These are phyloP conservation scores for Hyperopisus bebe DNA, from an alignment of 2,113 vertebrate species.

Conservation along the genomic window DNA sequence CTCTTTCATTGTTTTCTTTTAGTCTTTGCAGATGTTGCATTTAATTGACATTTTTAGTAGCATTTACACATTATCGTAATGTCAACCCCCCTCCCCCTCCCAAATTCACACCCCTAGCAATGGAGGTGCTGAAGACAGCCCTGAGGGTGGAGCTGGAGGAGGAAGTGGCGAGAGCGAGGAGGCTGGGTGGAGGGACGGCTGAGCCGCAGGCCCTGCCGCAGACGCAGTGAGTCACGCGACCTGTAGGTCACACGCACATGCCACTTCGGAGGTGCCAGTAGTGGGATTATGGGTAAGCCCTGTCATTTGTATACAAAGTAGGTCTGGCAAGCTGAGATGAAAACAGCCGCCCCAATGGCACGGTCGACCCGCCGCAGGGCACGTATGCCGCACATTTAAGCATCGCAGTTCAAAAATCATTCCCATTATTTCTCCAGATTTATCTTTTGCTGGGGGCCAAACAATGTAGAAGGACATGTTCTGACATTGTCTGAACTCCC, in stretches of 20 bases:
- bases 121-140: conserved; percentile 79
- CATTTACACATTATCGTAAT: background rate
- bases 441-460: background rate
- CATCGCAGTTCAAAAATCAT: background rate
- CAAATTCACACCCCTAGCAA: conserved; percentile 51
- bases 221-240: conserved; percentile 60
- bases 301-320: background rate
- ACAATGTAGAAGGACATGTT: background rate
- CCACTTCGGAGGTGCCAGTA: background rate
- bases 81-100: background rate
- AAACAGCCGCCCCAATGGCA: background rate
- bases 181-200: conserved; percentile 52
- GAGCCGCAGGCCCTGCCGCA: conserved; percentile 56
- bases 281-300: background rate
- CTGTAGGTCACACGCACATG: background rate
- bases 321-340: background rate
- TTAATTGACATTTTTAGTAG: background rate
- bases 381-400: background rate
- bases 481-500: background rate
- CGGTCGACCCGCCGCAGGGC: background rate
- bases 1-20: background rate
- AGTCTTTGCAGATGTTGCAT: background rate
- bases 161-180: conserved; percentile 66
- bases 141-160: conserved; percentile 77
- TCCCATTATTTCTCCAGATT: background rate